A percentile compares a stretch with the other conserved stretches of the same genome.
Conservation (phyloP, 2,113 vertebrate genomes). For the Acrocephalus arundinaceus region DNA sequence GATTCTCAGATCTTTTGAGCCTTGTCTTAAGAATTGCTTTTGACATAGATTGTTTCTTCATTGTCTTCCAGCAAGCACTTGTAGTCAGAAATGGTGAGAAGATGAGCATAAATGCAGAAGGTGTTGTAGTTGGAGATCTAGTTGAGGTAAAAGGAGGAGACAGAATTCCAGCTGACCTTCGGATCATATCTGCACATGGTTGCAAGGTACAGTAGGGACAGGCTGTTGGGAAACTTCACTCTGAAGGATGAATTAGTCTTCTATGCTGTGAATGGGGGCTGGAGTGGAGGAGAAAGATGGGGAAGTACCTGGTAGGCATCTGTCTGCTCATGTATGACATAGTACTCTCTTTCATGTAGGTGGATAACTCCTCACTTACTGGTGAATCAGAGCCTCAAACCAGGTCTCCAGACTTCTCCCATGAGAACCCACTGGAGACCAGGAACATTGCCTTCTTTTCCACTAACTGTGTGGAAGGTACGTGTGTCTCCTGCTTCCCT, state of each 20-base stretch:
- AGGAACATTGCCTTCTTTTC: slow-evolving; percentile 86
- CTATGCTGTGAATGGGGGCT: background rate
- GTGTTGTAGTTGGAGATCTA: slow-evolving; percentile 90
- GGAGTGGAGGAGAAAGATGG: background rate
- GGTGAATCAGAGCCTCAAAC: slow-evolving; percentile 85
- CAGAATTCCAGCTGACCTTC: slow-evolving; percentile 92
- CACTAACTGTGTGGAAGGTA: slow-evolving; percentile 86
- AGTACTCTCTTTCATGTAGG: slow-evolving; percentile 65
- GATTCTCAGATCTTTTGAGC: background rate
- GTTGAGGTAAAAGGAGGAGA: slow-evolving; percentile 98
- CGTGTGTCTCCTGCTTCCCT: background rate
- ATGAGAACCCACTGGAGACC: slow-evolving; percentile 81
- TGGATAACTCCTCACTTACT: slow-evolving; percentile 96
- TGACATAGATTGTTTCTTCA: background rate
- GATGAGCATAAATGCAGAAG: slow-evolving; percentile 90
- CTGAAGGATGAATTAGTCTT: background rate
- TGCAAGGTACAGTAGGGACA: slow-evolving; percentile 84
- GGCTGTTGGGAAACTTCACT: background rate
- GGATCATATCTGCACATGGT: slow-evolving; percentile 93
- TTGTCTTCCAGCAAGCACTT: slow-evolving; percentile 87
- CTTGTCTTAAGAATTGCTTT: background rate
- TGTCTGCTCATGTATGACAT: background rate
- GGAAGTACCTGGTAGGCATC: background rate
- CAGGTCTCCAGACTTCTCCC: slow-evolving; percentile 81
- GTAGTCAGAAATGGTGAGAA: slow-evolving; percentile 95